Conservation (phyloP, 2,888 invertebrate genomes). For the Agonopterix alstromeriana region DNA sequence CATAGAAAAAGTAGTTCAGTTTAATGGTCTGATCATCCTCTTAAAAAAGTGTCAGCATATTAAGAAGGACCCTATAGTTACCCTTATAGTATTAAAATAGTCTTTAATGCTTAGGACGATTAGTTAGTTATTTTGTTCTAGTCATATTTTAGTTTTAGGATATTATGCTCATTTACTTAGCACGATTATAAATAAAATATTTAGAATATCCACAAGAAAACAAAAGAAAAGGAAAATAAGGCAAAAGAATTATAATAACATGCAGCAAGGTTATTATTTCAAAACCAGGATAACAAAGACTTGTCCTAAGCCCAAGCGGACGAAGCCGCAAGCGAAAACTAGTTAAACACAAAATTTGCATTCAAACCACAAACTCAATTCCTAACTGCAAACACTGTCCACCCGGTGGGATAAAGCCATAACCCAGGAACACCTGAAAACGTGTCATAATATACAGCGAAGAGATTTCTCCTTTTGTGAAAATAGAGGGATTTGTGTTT, state of each 20-base stretch:
- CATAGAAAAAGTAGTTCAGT: too few relatives aligned
- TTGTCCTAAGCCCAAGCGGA: not conserved
- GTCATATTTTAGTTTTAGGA: too few relatives aligned
- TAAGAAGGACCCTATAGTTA: too few relatives aligned
- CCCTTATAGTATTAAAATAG: too few relatives aligned
- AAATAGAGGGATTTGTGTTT: slow-evolving; percentile 8
- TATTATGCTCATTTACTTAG: too few relatives aligned
- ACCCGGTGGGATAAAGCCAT: slow-evolving; percentile 1
- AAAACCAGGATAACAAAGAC: not conserved
- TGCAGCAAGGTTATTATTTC: not conserved
- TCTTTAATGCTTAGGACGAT: too few relatives aligned
- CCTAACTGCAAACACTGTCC: slow-evolving; percentile 9
- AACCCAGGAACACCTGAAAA: slow-evolving; percentile 10
- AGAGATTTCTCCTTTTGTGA: slow-evolving; percentile 16
- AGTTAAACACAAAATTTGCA: not conserved
- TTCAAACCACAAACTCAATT: slow-evolving; percentile 10
- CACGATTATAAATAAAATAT: not conserved
- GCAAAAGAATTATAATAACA: not conserved
- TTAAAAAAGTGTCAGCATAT: too few relatives aligned
- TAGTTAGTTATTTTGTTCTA: too few relatives aligned
- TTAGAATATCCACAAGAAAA: not conserved
- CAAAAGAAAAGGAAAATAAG: not conserved
- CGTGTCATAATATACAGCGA: slow-evolving; percentile 19
- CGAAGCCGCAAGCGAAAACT: not conserved
- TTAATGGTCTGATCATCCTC: too few relatives aligned